These are phyloP conservation scores for Melierax canorus DNA, from an alignment of 2,113 vertebrate genomes.

Conservation along the genomic window DNA sequence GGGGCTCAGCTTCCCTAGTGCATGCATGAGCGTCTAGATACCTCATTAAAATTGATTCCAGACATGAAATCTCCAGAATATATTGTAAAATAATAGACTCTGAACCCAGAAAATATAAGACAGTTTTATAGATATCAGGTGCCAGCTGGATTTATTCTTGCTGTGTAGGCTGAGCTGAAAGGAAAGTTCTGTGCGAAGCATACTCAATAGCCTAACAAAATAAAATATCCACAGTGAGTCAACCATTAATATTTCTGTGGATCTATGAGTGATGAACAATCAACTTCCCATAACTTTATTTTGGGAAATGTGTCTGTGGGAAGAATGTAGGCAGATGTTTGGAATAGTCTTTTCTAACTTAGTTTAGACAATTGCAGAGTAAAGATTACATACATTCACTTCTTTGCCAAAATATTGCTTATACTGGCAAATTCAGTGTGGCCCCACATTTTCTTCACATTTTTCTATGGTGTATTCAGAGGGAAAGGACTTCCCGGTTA, in stretches of 20 bases:
- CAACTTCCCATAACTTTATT: not conserved
- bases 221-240: not conserved
- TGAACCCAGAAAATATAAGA: not conserved
- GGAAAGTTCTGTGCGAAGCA: not conserved
- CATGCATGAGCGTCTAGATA: not conserved
- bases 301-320: conserved; percentile 12
- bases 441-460: conserved; percentile 1
- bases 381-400: not conserved
- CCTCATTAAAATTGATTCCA: not conserved
- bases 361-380: conserved; percentile 3
- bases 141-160: not conserved
- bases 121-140: not conserved
- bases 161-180: not conserved
- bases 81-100: not conserved
- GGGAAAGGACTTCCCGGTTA: not conserved
- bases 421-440: not conserved
- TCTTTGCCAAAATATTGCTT: conserved; percentile 28
- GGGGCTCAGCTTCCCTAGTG: not conserved
- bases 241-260: not conserved
- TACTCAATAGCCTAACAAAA: not conserved
- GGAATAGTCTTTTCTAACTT: not conserved
- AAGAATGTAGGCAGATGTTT: conserved; percentile 23
- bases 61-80: not conserved
- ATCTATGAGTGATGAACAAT: not conserved
- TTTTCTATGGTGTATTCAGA: not conserved